These are phyloP conservation scores for Ctenodactylus gundi DNA, from an alignment of 2,113 vertebrate genomes.

Conservation along the genomic window DNA sequence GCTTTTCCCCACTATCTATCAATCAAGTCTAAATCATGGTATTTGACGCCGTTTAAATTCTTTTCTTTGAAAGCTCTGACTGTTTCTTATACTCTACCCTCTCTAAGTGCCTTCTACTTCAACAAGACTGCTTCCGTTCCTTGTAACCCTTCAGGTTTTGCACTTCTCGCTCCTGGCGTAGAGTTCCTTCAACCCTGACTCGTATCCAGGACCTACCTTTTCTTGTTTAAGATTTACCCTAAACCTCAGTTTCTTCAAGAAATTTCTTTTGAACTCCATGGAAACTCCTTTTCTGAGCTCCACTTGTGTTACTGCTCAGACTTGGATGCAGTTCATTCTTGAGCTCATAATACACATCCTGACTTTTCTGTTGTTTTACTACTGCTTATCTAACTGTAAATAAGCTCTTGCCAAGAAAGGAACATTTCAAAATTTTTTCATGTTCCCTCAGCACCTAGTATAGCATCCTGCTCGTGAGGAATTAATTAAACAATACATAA, in stretches of 20 bases:
- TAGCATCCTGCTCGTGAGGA: background rate
- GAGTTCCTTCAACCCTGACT: background rate
- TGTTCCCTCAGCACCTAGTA: background rate
- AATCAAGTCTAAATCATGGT: background rate
- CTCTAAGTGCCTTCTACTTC: background rate
- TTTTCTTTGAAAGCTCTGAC: constrained; percentile 1
- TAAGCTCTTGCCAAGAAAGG: background rate
- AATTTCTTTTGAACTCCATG: background rate
- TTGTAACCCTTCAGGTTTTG: background rate
- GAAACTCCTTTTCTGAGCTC: background rate
- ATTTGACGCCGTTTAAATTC: background rate
- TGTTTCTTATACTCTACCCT: background rate
- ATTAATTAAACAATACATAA: background rate
- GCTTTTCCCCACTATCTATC: background rate
- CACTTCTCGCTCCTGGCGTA: background rate
- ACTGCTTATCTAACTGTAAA: background rate
- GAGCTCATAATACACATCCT: no score
- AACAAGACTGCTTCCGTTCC: background rate
- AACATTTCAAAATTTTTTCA: background rate
- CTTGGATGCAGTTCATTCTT: background rate
- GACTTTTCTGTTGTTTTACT: background rate
- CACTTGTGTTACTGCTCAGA: background rate
- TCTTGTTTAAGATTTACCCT: background rate
- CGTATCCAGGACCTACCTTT: background rate
- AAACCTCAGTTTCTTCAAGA: constrained; percentile 10